Conservation (phyloP, 1,140 invertebrate genomes). For the Drosophila truncata region DNA sequence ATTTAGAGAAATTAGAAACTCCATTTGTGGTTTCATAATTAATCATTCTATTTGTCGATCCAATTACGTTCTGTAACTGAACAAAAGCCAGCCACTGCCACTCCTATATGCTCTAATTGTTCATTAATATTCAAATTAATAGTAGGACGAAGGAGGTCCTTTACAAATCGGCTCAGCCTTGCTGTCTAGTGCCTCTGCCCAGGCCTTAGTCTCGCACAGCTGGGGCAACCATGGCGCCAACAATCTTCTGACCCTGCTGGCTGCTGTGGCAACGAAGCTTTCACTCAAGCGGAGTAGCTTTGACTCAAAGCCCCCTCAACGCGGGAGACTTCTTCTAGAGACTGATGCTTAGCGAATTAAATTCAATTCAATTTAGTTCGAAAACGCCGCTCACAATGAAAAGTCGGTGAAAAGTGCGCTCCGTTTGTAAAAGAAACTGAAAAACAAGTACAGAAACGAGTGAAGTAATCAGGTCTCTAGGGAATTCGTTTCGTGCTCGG, state of each 20-base stretch:
- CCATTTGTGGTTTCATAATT: constrained; percentile 1
- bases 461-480: constrained; percentile 35
- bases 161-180: constrained; percentile 8
- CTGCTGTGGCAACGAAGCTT: constrained; percentile 66
- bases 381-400: constrained; percentile 64
- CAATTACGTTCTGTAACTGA: background rate
- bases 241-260: constrained; percentile 34
- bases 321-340: constrained; percentile 39
- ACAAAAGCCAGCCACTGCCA: background rate
- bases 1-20: background rate
- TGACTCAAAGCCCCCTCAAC: constrained; percentile 23
- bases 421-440: constrained; percentile 24
- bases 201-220: constrained; percentile 17
- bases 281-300: constrained; percentile 51
- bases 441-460: constrained; percentile 12
- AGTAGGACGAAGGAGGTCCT: constrained; percentile 10
- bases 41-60: constrained; percentile 4
- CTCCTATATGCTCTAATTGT: background rate
- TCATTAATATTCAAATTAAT: constrained; percentile 50
- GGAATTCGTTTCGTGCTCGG: constrained; percentile 42
- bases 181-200: constrained; percentile 39
- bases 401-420: constrained; percentile 48
- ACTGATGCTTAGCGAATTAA: constrained; percentile 55
- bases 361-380: constrained; percentile 66
- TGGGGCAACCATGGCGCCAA: constrained; percentile 54